Evolutionary conservation across 2,888 invertebrate species (phyloP), one percentile per base, ranked within the genome.

Genomic region (Carterocephalus palaemon): DNA sequence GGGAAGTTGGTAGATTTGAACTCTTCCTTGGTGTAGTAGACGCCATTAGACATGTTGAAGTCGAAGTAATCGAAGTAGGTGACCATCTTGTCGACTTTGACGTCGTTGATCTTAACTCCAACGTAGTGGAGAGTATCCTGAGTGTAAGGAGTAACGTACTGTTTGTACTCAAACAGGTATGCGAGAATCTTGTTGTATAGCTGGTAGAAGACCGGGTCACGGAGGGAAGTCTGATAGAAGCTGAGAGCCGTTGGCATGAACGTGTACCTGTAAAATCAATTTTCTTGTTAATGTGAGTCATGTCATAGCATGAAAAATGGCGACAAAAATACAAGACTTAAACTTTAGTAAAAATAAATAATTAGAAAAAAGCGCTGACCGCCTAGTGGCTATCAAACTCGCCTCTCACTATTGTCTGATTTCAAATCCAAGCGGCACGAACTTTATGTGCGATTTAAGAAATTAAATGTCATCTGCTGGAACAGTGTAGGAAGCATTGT

Each of bases 201-300:
- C 50, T 90, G 89, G 73, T 90, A 93, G 89, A 92, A 92, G 20
- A 89, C 88, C 9, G 93, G 93, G 69, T 93, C 93, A 52, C 92
- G 90, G 57, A 91, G 67, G 50, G 90, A 88, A 4, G 92, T 91
- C 60, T 89, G 88, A 64, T 88, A 90, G 64, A 90, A 89, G 64
- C 91, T 89, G 33, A 92, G 77, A 8, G 89, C 88, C 16, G 89
- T 86, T n/a, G 92, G 90, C 10, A 85, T 60, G 48, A 85, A 70
- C 4, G 59, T 59, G 60, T 77, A 74, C 33, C 85, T 87, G 65
- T 19, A 70, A 70, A 9, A 49, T 39, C 24, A 36, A 23, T 9
- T 3, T 19, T 19, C 19, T 19, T 19, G 19, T 19, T 19, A 19
- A 4, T 19, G n/a, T n/a, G n/a, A n/a, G n/a, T n/a, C n/a, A n/a